phyloP scores from a whole-genome alignment of 92 coral and sea anemone species.

The Bergia sp. region DNA sequence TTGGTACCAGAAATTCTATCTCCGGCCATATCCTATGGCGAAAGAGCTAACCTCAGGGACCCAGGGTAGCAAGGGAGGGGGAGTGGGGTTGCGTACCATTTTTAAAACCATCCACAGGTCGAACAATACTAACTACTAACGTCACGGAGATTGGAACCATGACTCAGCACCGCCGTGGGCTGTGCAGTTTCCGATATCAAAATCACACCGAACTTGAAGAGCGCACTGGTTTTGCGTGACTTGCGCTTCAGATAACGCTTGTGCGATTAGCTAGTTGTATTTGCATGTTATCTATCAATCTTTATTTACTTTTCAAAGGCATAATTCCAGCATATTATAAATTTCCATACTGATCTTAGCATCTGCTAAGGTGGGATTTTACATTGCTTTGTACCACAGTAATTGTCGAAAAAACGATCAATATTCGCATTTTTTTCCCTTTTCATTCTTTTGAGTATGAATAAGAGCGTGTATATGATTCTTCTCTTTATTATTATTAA shows the following conservation, averaged over 20 bases:
- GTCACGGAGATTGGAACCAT: no score
- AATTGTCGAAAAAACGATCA: background rate
- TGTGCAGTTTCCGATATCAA: background rate
- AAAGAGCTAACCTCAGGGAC: no score
- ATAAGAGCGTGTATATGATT: no score
- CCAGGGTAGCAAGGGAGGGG: no score
- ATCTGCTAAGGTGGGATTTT: background rate
- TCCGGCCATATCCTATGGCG: no score
- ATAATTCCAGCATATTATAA: background rate
- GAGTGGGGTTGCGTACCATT: no score
- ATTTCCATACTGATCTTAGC: background rate
- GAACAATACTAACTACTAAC: no score
- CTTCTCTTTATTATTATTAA: no score
- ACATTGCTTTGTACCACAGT: background rate
- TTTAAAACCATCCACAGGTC: no score
- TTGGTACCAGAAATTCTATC: no score
- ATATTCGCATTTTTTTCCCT: background rate
- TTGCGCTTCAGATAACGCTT: background rate
- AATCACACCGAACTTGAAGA: background rate
- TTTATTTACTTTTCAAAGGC: background rate
- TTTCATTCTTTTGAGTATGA: no score
- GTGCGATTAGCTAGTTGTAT: background rate
- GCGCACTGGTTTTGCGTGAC: background rate
- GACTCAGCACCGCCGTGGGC: no score
- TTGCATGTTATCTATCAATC: background rate